Evolutionary conservation across 2,113 vertebrate genomes (phyloP).

Genomic region (Prolemur simus): DNA sequence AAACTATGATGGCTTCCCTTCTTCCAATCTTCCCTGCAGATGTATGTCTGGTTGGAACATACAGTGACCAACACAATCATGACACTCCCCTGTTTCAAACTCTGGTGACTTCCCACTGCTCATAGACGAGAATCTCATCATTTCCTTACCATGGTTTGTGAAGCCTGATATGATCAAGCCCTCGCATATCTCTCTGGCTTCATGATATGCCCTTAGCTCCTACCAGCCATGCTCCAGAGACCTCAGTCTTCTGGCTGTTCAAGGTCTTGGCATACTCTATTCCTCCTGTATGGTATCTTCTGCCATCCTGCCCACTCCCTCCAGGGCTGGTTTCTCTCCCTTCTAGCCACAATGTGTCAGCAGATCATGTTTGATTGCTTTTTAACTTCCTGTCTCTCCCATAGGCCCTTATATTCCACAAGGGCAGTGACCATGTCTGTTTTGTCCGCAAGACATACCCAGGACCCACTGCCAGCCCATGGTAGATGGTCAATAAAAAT

Average conservation of each 20-base stretch:
- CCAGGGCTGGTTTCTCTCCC: not conserved
- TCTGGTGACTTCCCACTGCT: not conserved
- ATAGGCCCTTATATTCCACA: not conserved
- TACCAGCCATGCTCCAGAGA: not conserved
- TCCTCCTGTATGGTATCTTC: not conserved
- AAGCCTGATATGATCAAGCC: fast-evolving
- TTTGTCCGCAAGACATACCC: not conserved
- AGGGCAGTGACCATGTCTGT: not conserved
- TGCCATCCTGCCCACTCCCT: not conserved
- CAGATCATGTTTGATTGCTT: fast-evolving
- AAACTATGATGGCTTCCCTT: not conserved
- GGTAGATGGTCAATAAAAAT: not conserved
- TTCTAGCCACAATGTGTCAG: not conserved
- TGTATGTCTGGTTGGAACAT: too few relatives aligned
- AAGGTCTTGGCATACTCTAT: not conserved
- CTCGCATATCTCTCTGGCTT: not conserved
- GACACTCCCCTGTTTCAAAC: not conserved
- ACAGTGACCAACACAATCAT: not conserved
- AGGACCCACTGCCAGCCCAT: not conserved
- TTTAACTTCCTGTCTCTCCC: not conserved
- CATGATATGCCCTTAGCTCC: too few relatives aligned
- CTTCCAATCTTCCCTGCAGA: not conserved
- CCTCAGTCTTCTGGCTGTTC: not conserved
- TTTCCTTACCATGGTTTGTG: fast-evolving
- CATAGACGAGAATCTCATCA: not conserved